These are phyloP conservation scores for Bombus confusus DNA, from an alignment of 1,140 invertebrate species.

Conservation along the genomic window DNA sequence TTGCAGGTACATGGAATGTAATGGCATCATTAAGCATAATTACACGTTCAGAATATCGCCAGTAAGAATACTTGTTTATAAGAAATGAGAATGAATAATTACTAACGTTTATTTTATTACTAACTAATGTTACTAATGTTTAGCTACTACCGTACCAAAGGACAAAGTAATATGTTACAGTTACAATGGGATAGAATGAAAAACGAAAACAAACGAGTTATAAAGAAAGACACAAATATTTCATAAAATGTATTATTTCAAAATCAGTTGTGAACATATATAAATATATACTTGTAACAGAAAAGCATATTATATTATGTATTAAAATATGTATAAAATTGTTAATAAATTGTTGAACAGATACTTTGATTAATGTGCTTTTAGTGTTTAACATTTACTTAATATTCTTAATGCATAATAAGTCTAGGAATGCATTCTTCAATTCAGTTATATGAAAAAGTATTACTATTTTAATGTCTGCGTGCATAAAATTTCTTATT, in stretches of 20 bases:
- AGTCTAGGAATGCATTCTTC: too few species aligned
- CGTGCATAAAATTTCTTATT: neutral
- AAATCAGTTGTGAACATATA: neutral
- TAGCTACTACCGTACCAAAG: conserved; percentile 18
- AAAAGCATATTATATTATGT: neutral
- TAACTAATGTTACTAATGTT: neutral
- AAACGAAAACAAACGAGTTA: neutral
- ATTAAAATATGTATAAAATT: neutral
- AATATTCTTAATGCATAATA: too few species aligned
- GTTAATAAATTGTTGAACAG: neutral
- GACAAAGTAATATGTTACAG: conserved; percentile 8
- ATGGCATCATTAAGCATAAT: conserved; percentile 19
- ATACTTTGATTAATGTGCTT: neutral
- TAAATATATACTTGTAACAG: neutral
- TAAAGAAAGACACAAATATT: neutral
- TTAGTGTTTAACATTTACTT: neutral
- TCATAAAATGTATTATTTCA: neutral
- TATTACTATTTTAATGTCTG: neutral
- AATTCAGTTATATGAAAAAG: too few species aligned
- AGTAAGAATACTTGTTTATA: conserved; percentile 25
- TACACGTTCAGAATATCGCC: conserved; percentile 26
- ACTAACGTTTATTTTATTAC: neutral
- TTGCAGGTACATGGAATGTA: conserved; percentile 1
- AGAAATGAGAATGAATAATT: neutral
- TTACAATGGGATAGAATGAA: conserved; percentile 30